Base-by-base conservation (phyloP, 2,888 invertebrate genomes). In the Aporophyla lueneburgensis region DNA sequence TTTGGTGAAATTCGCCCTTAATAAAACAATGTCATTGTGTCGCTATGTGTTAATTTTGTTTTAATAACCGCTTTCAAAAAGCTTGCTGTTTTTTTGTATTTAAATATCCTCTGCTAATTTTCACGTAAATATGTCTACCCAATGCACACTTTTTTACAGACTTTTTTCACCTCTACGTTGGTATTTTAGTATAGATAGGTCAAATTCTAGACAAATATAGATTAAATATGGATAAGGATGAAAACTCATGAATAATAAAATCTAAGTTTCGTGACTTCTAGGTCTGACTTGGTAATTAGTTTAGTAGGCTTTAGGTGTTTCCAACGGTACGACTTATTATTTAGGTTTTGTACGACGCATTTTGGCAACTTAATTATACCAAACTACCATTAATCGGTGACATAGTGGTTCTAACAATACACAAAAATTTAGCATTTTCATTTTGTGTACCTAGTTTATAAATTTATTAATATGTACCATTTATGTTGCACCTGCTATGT, bases 241-340 rank as follows among this genome's bases (percentile, higher is more conserved):
- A 51, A 66, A 61, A 33, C 21, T 81, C 16, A 62, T 78, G 49
- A 78, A 82, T 76, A 76, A 51, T 78, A 59, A 66, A 81, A 78
- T 63, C 51, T 66, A 76, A 65, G 43, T 62, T 81, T 76, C 76
- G 82, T 81, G 78, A 76, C 82, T 54, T 75, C 24, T 53, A 24
- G 21, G 33, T 56, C 46, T 51, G 67, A 82, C 43, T 82, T 62
- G 49, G 16, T 46, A 67, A 81, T 67, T 82, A 65, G n/a, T 76
- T 67, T 24, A 62, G n/a, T 62, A 62, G 43, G n/a, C 19, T 61
- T 61, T 54, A 40, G 43, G 14, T 49, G 66, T 76, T 66, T 10
- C 33, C n/a, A 66, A 43, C 7, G 46, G 33, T 19, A 53, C 33
- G 27, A 33, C 16, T 40, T 59, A 46, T 40, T 43, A 33, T 63